Conservation (phyloP, 2,888 invertebrate species). For the Pinctada fucata region DNA sequence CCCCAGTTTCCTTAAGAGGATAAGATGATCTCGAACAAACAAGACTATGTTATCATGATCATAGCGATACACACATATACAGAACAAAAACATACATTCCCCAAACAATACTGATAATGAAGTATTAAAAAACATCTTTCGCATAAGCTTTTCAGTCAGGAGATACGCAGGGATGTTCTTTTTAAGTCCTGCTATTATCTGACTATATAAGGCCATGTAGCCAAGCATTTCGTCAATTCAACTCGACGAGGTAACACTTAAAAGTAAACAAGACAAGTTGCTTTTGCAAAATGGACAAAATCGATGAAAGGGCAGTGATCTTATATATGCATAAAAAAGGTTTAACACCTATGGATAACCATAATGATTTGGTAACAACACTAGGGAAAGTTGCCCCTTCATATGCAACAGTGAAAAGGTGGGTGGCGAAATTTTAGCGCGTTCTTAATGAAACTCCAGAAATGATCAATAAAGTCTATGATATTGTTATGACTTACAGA, state of each 20-base stretch:
- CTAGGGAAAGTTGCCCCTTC: slow-evolving; percentile 1
- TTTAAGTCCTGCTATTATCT: neutral
- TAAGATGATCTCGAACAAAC: too few relatives aligned
- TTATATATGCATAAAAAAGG: neutral
- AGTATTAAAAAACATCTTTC: too few relatives aligned
- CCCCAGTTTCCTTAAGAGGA: too few relatives aligned
- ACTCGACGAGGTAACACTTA: neutral
- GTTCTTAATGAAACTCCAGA: neutral
- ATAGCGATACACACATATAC: too few relatives aligned
- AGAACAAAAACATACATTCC: too few relatives aligned
- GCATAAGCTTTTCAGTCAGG: neutral
- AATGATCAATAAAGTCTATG: neutral
- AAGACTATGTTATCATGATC: too few relatives aligned
- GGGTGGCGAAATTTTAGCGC: neutral
- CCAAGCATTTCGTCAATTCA: neutral
- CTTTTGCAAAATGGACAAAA: slow-evolving; percentile 2
- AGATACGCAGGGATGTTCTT: neutral
- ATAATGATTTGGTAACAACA: neutral
- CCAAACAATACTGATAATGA: too few relatives aligned
- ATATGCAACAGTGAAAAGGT: neutral
- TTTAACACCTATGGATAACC: neutral
- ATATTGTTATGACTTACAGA: neutral
- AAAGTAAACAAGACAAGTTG: neutral
- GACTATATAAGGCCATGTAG: neutral
- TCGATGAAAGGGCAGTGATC: neutral